Base-by-base conservation (phyloP, 2,888 invertebrate species). In the Drosophila demipolita region DNA sequence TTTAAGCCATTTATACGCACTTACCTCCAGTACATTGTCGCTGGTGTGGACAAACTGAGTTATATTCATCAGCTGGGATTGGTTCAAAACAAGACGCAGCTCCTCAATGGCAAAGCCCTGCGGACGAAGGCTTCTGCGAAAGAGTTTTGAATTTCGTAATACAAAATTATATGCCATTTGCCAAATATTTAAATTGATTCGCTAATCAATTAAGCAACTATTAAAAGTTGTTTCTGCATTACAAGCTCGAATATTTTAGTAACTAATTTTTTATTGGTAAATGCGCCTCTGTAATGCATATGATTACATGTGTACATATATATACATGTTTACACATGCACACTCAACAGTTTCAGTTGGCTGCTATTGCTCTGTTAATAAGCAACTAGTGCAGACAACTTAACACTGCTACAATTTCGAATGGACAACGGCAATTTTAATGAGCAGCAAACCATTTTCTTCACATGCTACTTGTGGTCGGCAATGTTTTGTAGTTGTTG, bases 401-500 rank as follows among this genome's bases (percentile, higher is more conserved):
- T 81, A 76, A 74, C 81, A 76, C 77, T 76, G 63, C 72, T 78
- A 58, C 63, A 64, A 50, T 54, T 67, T 66, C 20, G 32, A 73
- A 77, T 70, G 68, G 70, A 67, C 70, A 66, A 66, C 70, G 53
- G 66, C 63, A 49, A 52, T 84, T 85, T 87, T 85, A 85, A 85
- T 85, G 90, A 85, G 90, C 90, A 72, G 17, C 71, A 50, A 68
- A 49, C 33, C 67, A 85, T 70, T 73, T 73, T 68, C 63, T 59
- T 45, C 49, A 69, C 26, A n/a, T 29, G n/a, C 45, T n/a, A n/a
- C 38, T 12, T n/a, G 12, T 29, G 55, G 35, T 62, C 52, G 42
- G 58, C 58, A 61, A 64, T 66, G 38, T 62, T 66, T 72, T 70
- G 68, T 61, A 35, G 40, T 35, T 45, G 59, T n/a, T 48, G 9